A percentile compares a stretch with the other conserved stretches of the same genome.
Evolutionary conservation across 2,888 invertebrate species (phyloP).

Genomic region (Ditula angustiorana): DNA sequence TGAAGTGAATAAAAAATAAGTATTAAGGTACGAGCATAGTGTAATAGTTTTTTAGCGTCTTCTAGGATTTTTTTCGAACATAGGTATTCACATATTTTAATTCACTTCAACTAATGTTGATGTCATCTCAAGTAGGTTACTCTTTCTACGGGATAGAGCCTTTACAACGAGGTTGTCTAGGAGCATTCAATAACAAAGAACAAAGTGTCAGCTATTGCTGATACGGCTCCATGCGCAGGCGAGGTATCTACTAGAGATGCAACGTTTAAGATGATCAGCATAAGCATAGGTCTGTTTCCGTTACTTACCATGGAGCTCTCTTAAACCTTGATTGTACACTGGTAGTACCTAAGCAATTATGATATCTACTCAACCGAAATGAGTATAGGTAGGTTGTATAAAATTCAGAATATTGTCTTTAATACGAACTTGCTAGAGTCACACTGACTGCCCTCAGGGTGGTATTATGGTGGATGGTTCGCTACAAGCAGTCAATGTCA

Average conservation of each 20-base stretch:
- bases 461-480: slow-evolving; percentile 3
- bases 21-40: background rate
- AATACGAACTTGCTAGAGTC: slow-evolving; percentile 49
- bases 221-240: background rate
- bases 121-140: background rate
- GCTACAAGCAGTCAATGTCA: slow-evolving; percentile 47
- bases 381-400: slow-evolving; percentile 47
- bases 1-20: background rate
- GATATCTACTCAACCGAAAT: slow-evolving; percentile 48
- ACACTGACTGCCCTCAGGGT: slow-evolving; percentile 40
- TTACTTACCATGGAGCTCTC: slow-evolving; percentile 12
- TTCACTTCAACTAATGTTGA: background rate
- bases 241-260: background rate
- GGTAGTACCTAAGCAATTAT: slow-evolving; percentile 21
- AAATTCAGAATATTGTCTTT: slow-evolving; percentile 59
- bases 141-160: background rate
- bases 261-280: background rate
- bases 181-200: background rate
- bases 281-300: slow-evolving; percentile 7
- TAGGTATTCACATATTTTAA: background rate
- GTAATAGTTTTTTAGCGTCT: no score
- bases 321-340: slow-evolving; percentile 19
- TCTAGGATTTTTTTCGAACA: no score
- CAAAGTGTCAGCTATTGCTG: background rate
- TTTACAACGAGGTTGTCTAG: background rate